These are phyloP conservation scores for Podarcis siculus DNA, from an alignment of 2,797 vertebrate genomes.

Conservation along the genomic window DNA sequence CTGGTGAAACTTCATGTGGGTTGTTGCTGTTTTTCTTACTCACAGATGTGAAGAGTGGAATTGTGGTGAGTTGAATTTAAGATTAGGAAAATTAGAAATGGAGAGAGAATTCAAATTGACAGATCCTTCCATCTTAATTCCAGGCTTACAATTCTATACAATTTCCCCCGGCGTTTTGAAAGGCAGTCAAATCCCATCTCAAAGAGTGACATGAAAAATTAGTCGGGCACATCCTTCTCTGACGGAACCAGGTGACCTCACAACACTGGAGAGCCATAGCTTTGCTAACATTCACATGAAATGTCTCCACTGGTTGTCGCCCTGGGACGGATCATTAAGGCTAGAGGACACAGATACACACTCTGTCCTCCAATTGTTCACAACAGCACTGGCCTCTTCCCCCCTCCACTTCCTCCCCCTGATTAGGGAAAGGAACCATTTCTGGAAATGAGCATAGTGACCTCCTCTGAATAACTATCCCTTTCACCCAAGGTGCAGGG, in stretches of 20 bases:
- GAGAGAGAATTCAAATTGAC: too few relatives aligned
- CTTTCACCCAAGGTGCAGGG: slow-evolving; percentile 58
- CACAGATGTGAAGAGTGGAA: too few relatives aligned
- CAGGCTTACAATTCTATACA: slow-evolving; percentile 36
- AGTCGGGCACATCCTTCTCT: slow-evolving; percentile 6
- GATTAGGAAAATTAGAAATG: too few relatives aligned
- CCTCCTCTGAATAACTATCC: slow-evolving; percentile 66
- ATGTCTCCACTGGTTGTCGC: slow-evolving; percentile 57
- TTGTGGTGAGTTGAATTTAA: too few relatives aligned
- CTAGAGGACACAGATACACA: slow-evolving; percentile 26
- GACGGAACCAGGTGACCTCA: slow-evolving; percentile 47
- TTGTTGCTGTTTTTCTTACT: too few relatives aligned
- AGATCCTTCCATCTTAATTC: background rate
- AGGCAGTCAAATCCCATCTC: slow-evolving; percentile 60
- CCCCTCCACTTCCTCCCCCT: slow-evolving; percentile 3
- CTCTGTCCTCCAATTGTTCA: slow-evolving; percentile 54
- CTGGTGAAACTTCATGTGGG: too few relatives aligned
- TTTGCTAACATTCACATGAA: slow-evolving; percentile 53
- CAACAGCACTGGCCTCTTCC: slow-evolving; percentile 47
- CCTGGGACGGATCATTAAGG: slow-evolving; percentile 64
- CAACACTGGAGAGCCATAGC: slow-evolving; percentile 55
- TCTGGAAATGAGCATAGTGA: slow-evolving; percentile 71
- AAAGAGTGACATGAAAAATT: slow-evolving; percentile 48
- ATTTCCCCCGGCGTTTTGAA: slow-evolving; percentile 42
- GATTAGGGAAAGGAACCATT: slow-evolving; percentile 67